phyloP scores from a whole-genome alignment of 2,797 vertebrate species.

The Valencia hispanica region DNA sequence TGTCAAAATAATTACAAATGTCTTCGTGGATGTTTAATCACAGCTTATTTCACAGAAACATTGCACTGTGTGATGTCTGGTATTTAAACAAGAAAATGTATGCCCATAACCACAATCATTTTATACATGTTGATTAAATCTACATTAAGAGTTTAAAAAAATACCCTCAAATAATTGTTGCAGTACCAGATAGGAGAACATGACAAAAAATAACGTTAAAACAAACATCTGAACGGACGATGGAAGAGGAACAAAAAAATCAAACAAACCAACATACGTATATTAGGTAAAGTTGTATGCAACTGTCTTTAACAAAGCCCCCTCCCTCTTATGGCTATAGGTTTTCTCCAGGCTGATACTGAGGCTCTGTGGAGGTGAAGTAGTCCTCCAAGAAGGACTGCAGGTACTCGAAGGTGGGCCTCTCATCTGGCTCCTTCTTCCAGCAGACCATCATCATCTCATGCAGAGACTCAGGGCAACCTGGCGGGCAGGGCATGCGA shows the following conservation, averaged over 20 bases:
- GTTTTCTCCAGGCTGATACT: constrained; percentile 97
- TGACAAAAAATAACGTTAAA: constrained; percentile 25
- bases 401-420: constrained; percentile 96
- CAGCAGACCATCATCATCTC: constrained; percentile 97
- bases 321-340: constrained; percentile 78
- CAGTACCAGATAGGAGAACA: constrained; percentile 54
- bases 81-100: constrained; percentile 19
- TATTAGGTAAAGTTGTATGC: constrained; percentile 82
- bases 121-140: constrained; percentile 32
- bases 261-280: constrained; percentile 1
- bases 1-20: neutral
- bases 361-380: constrained; percentile 96
- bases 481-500: constrained; percentile 95
- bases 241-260: constrained; percentile 21
- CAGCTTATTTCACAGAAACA: constrained; percentile 59
- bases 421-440: constrained; percentile 96
- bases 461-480: constrained; percentile 93
- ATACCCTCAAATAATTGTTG: constrained; percentile 51
- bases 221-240: constrained; percentile 29
- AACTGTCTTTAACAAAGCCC: constrained; percentile 64
- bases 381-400: constrained; percentile 98
- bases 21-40: constrained; percentile 34
- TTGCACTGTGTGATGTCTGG: constrained; percentile 11
- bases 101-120: constrained; percentile 14
- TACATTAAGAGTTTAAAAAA: constrained; percentile 13